A percentile compares a stretch with the other conserved stretches of the same genome.
Conservation (phyloP, 2,888 invertebrate species). For the Himalopsyche tibetana region DNA sequence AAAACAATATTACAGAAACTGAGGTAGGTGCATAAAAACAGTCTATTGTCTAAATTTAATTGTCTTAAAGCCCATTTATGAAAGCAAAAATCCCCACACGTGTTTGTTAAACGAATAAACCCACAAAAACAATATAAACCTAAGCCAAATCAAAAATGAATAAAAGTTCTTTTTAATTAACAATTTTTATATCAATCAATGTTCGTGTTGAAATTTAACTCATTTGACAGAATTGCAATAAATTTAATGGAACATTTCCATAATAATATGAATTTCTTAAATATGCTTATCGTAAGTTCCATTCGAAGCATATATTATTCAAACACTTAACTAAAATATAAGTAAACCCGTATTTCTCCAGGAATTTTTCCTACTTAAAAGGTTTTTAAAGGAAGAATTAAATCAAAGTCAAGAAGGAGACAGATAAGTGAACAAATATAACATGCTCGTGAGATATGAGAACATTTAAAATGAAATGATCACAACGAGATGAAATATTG, state of each 20-base stretch:
- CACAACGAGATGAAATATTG: background rate
- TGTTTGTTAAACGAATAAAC: too few species aligned
- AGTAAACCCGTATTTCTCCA: conserved; percentile 63
- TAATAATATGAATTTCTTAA: background rate
- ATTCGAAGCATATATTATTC: conserved; percentile 9
- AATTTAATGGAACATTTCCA: background rate
- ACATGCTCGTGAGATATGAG: background rate
- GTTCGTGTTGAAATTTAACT: too few species aligned
- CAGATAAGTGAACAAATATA: background rate
- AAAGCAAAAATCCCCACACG: too few species aligned
- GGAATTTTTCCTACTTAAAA: conserved; percentile 55
- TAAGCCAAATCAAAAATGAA: too few species aligned
- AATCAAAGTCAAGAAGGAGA: background rate
- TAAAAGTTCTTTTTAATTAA: too few species aligned
- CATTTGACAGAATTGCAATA: background rate
- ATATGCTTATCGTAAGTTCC: background rate
- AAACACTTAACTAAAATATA: conserved; percentile 36
- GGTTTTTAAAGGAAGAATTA: background rate
- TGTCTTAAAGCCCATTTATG: too few species aligned
- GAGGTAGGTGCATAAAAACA: conserved; percentile 1
- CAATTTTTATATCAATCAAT: too few species aligned
- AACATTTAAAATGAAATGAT: background rate
- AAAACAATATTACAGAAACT: conserved; percentile 3
- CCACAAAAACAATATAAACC: too few species aligned
- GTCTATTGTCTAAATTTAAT: too few species aligned